phyloP scores from a whole-genome alignment of 2,113 vertebrate genomes.

The Athene noctua region DNA sequence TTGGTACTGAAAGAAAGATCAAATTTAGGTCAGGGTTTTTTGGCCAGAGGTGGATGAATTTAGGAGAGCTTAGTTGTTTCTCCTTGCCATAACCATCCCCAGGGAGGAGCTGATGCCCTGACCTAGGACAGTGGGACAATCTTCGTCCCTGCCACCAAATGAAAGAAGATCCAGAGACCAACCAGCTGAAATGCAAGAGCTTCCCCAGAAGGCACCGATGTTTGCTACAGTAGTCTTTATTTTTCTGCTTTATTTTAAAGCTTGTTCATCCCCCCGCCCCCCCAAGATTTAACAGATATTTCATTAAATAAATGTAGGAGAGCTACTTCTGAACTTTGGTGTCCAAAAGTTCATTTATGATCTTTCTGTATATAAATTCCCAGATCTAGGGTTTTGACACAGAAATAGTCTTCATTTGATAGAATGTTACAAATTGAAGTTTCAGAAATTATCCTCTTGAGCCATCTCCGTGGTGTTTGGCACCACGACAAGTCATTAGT shows the following conservation, averaged over 20 bases:
- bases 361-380: slow-evolving; percentile 50
- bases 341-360: slow-evolving; percentile 58
- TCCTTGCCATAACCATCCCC: background rate
- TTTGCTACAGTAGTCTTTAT: background rate
- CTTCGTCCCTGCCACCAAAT: background rate
- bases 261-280: background rate
- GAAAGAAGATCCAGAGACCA: background rate
- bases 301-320: background rate
- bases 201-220: background rate
- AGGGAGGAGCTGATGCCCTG: background rate
- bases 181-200: background rate
- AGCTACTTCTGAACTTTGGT: slow-evolving; percentile 10
- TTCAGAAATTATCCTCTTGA: slow-evolving; percentile 65
- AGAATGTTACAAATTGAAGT: slow-evolving; percentile 55
- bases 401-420: slow-evolving; percentile 59
- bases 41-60: background rate
- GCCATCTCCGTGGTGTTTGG: slow-evolving; percentile 60
- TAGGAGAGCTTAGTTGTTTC: background rate
- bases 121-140: background rate
- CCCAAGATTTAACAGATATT: background rate
- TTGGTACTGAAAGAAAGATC: background rate
- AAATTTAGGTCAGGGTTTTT: background rate
- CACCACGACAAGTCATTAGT: slow-evolving; percentile 67
- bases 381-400: slow-evolving; percentile 37
- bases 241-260: slow-evolving; percentile 19